Base-by-base conservation (phyloP, 2,113 vertebrate genomes). In the Bostrychus sinensis region DNA sequence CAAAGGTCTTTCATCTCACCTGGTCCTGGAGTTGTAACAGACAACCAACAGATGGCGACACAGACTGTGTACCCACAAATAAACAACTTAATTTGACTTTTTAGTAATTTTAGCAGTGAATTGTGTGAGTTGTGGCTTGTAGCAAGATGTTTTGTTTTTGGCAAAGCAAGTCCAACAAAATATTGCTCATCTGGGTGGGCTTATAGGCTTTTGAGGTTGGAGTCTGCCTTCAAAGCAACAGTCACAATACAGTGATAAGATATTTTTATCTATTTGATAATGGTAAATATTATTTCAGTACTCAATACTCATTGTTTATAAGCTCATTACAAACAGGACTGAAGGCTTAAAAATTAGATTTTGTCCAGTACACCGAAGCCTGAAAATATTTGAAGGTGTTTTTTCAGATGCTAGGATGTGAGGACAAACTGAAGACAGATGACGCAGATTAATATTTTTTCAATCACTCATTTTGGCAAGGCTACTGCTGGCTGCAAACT, bases 41-140 rank as follows among this genome's bases (percentile, higher is more conserved):
- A 10, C 25, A 19, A 71, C 72, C 84, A 73, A 76, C 64, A 88
- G 86, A 78, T 57, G 84, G 86, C 59, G 72, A 82, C 82, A 84
- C 32, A 82, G 82, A 77, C 73, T 70, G 58, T 10, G 19, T 25
- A 14, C 66, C 22, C 11, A 17, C n/a, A 26, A 3, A 3, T 32
- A 56, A 19, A 0, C 5, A 11, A 6, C 7, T 8, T 59, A 11
- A 23, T 50, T 2, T 32, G 8, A 32, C 28, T 32, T 32, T 32
- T 32, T 32, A 32, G 30, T 32, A 8, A 8, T 32, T 8, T 3
- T n/a, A n/a, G n/a, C n/a, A n/a, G n/a, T n/a, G n/a, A n/a, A 25
- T 12, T 48, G 20, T 25, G 25, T 30, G 25, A 30, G 16, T 28
- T 5, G 11, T 28, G 14, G 26, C 3, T 32, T 8, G 8, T 32